Evolutionary conservation across 2,888 invertebrate species (phyloP).

Genomic region (Cephus rjabovi): DNA sequence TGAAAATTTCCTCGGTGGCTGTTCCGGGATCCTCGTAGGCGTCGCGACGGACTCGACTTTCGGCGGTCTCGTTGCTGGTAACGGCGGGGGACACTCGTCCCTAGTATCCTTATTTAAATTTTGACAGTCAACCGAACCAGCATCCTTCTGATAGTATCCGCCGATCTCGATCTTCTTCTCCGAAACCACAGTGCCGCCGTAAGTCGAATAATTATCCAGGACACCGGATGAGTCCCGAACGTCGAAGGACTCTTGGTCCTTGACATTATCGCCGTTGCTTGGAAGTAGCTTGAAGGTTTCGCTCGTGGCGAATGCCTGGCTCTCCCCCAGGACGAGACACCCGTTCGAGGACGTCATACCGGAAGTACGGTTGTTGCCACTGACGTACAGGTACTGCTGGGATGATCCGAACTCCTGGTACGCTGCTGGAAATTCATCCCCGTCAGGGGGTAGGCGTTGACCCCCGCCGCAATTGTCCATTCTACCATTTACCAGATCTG

Average conservation of each 20-base stretch:
- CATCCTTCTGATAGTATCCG: constrained; percentile 2
- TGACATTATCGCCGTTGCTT: constrained; percentile 15
- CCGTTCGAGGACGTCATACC: constrained; percentile 5
- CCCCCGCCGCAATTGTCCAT: constrained; percentile 72
- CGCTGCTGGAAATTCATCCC: constrained; percentile 82
- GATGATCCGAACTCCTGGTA: constrained; percentile 71
- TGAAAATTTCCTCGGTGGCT: constrained; percentile 40
- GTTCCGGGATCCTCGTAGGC: constrained; percentile 8
- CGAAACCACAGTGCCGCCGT: constrained; percentile 26
- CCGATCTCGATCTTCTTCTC: constrained; percentile 54
- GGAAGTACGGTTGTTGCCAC: constrained; percentile 49
- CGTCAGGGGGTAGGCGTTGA: constrained; percentile 84
- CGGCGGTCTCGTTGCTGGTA: constrained; percentile 62
- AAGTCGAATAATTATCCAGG: not conserved
- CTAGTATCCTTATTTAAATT: constrained; percentile 22
- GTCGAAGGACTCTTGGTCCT: constrained; percentile 6
- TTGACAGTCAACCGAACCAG: constrained; percentile 1
- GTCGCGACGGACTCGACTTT: constrained; percentile 30
- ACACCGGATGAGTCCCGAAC: not conserved
- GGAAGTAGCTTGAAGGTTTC: constrained; percentile 38
- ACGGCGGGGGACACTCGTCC: constrained; percentile 51
- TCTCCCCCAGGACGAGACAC: constrained; percentile 20
- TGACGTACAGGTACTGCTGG: constrained; percentile 47
- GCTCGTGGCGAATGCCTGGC: constrained; percentile 32
- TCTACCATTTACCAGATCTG: constrained; percentile 64